Evolutionary conservation across 35 echinoderm and acorn worm genomes (phyloP).

Genomic region (Lytechinus variegatus): DNA sequence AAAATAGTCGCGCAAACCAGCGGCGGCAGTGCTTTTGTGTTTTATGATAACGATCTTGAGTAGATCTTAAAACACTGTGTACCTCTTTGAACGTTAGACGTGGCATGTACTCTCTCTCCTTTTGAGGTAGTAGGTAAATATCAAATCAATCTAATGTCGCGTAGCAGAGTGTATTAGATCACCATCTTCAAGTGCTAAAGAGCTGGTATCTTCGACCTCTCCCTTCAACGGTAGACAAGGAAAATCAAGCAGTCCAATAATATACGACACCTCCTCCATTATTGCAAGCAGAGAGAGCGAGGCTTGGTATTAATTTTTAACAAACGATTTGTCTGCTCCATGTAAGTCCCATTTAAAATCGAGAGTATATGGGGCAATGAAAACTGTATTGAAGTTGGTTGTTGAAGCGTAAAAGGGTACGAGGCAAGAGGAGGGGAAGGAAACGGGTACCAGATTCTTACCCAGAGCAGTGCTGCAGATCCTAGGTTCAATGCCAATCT

Average conservation of each 20-base stretch:
- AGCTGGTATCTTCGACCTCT: not conserved
- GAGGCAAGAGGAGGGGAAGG: too few relatives aligned
- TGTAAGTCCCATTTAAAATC: too few relatives aligned
- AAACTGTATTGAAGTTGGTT: too few relatives aligned
- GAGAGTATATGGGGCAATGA: too few relatives aligned
- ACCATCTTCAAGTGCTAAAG: not conserved
- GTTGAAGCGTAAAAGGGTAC: too few relatives aligned
- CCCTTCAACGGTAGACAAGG: not conserved
- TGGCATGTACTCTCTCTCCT: not conserved
- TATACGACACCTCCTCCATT: not conserved
- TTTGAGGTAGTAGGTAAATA: not conserved
- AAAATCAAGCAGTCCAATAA: not conserved
- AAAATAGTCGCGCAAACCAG: not conserved
- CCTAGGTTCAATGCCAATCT: too few relatives aligned
- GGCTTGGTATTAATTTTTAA: not conserved
- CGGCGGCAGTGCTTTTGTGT: not conserved
- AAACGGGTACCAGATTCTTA: too few relatives aligned
- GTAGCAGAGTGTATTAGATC: not conserved
- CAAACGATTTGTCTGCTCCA: not conserved
- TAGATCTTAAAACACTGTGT: conserved; percentile 12
- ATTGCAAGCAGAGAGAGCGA: too few relatives aligned
- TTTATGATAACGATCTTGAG: not conserved
- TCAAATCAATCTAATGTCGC: conserved; percentile 11
- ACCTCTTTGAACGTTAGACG: not conserved
- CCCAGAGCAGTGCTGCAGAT: too few relatives aligned